Percentiles rank a stretch among this genome's conserved stretches.
Evolutionary conservation across 2,888 invertebrate species (phyloP).

Genomic region (Alcis repandata): DNA sequence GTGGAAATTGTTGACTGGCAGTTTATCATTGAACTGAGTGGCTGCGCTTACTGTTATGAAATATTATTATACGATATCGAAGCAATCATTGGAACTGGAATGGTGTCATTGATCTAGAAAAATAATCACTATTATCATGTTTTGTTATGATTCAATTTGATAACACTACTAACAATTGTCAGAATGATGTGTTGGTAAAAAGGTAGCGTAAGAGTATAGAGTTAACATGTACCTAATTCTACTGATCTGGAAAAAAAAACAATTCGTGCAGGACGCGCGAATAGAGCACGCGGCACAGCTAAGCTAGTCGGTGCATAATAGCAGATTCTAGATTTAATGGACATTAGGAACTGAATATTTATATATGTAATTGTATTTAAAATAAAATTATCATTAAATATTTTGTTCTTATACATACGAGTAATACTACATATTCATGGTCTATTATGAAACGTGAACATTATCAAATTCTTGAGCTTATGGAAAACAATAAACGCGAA

Average conservation of each 20-base stretch:
- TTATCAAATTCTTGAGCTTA: slow-evolving; percentile 60
- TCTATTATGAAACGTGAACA: slow-evolving; percentile 52
- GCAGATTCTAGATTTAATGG: too few relatives aligned
- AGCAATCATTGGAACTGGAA: slow-evolving; percentile 39
- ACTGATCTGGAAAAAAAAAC: too few relatives aligned
- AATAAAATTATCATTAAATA: too few relatives aligned
- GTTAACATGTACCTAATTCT: too few relatives aligned
- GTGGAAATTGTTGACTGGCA: slow-evolving; percentile 39
- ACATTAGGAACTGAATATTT: too few relatives aligned
- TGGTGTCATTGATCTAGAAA: slow-evolving; percentile 39
- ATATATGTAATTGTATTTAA: too few relatives aligned
- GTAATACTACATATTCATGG: not conserved
- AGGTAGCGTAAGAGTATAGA: too few relatives aligned
- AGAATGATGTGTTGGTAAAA: too few relatives aligned
- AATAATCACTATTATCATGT: not conserved
- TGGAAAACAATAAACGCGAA: slow-evolving; percentile 48
- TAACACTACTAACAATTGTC: not conserved
- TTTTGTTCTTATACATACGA: not conserved
- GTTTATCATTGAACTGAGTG: slow-evolving; percentile 39
- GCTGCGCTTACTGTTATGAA: slow-evolving; percentile 35
- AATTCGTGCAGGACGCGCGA: too few relatives aligned
- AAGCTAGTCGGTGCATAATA: too few relatives aligned
- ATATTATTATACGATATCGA: slow-evolving; percentile 39
- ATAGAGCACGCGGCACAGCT: too few relatives aligned
- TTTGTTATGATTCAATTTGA: slow-evolving; percentile 10